A percentile compares a stretch with the other conserved stretches of the same genome.
Conservation (phyloP, 2,888 invertebrate genomes). For the Ernsta delagoae region DNA sequence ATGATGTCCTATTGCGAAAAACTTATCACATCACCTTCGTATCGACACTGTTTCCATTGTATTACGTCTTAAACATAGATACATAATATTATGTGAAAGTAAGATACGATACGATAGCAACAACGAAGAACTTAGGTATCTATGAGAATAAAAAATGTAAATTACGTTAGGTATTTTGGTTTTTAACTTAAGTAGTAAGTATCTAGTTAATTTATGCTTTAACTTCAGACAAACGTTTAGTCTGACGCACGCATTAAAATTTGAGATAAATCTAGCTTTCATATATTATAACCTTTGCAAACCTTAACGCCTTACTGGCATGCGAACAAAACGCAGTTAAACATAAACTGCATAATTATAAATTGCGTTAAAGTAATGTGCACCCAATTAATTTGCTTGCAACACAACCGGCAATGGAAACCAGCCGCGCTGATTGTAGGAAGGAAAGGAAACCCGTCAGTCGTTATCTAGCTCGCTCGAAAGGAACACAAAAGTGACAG, state of each 20-base stretch:
- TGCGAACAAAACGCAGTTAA: background rate
- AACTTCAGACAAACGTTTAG: too few relatives aligned
- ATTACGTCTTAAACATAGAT: background rate
- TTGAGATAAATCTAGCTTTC: too few relatives aligned
- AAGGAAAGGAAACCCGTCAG: constrained; percentile 16
- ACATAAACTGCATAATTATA: background rate
- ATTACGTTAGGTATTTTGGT: too few relatives aligned
- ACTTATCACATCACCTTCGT: constrained; percentile 8
- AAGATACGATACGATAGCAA: background rate
- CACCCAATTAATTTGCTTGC: constrained; percentile 2
- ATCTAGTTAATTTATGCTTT: too few relatives aligned
- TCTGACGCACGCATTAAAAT: too few relatives aligned
- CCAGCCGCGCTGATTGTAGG: constrained; percentile 34
- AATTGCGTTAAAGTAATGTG: background rate
- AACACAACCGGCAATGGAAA: constrained; percentile 46
- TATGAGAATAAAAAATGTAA: too few relatives aligned
- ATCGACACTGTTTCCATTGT: constrained; percentile 9
- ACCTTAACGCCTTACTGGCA: background rate
- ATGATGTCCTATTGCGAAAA: background rate
- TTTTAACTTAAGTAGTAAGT: too few relatives aligned
- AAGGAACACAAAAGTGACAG: constrained; percentile 28
- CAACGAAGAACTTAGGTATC: too few relatives aligned
- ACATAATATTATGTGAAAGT: background rate
- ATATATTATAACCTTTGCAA: background rate
- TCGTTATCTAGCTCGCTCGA: constrained; percentile 25